phyloP scores from a whole-genome alignment of 2,888 invertebrate species.

The Coecobrya sp. region DNA sequence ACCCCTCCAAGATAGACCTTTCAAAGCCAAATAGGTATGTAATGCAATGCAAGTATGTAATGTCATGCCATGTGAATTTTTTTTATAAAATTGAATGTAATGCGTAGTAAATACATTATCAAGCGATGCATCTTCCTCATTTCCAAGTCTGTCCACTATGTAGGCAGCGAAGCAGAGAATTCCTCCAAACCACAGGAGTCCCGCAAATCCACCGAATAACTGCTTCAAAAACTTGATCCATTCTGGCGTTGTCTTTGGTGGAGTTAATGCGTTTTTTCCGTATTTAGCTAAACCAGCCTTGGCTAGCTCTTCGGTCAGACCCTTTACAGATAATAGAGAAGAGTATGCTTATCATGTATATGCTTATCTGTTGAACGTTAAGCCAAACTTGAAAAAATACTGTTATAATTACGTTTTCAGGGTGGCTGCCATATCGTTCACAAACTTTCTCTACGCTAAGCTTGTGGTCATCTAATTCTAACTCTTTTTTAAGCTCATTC shows the following conservation, averaged over 20 bases:
- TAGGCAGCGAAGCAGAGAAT: conserved; percentile 89
- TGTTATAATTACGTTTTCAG: no score
- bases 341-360: no score
- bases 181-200: conserved; percentile 89
- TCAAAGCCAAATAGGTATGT: not conserved
- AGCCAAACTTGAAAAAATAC: conserved; percentile 91
- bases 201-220: conserved; percentile 89
- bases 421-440: conserved; percentile 98
- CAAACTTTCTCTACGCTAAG: conserved; percentile 98
- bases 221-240: conserved; percentile 89
- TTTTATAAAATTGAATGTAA: not conserved
- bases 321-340: no score
- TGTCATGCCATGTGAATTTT: not conserved
- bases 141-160: conserved; percentile 86
- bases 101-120: conserved; percentile 66
- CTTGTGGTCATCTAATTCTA: conserved; percentile 99
- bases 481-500: conserved; percentile 99
- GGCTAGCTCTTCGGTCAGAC: conserved; percentile 88
- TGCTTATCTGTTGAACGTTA: no score
- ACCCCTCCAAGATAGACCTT: conserved; percentile 90
- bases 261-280: conserved; percentile 88
- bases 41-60: not conserved
- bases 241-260: conserved; percentile 89
- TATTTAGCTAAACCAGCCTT: conserved; percentile 87
- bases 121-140: conserved; percentile 67